Evolutionary conservation across 2,113 vertebrate genomes (phyloP), one percentile per base, ranked within the genome.

Genomic region (Lucifuga dentata): DNA sequence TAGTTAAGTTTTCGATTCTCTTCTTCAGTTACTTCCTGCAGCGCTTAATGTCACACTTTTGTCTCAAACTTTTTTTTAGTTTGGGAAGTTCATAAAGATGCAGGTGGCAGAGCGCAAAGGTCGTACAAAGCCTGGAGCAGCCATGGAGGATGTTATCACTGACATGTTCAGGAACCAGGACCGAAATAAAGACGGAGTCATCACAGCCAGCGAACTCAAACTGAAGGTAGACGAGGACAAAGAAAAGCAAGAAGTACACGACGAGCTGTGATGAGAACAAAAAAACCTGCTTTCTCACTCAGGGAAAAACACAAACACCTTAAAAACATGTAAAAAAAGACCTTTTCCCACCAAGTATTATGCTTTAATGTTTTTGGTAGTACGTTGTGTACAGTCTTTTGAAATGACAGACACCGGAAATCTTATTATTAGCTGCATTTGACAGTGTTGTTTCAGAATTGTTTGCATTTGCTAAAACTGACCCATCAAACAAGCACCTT

Each of bases 91-190:
- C 91, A 96, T 99, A 88, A 94, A 93, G 84, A 78, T 85, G 44
- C 97, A 98, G 85, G 93, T 96, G 64, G 83, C 74, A 0, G 94
- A 95, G 60, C 95, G 95, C 26, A 97, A 95, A 71, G 98, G 98
- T 5, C 95, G 95, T 1, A 92, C 97, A 50, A 90, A 94, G 86
- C 98, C 98, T 1, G 91, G 95, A 40, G 81, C 91, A 3, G 92
- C 94, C 32, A 90, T 94, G 0, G 95, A 96, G 29, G 91, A 90
- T 13, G 90, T 96, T 12, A 93, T 98, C 0, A 5, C 48, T 0
- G 96, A 98, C 91, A 99, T 99, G 97, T 99, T 99, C 80, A 78
- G 26, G 41, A 99, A 99, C 87, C 98, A 99, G 91, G 98, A 99
- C 89, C 89, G 97, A 53, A 96, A 99, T 82, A 90, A 94, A 52